Evolutionary conservation across 2,113 vertebrate species (phyloP).

Genomic region (Pseudopipra pipra): DNA sequence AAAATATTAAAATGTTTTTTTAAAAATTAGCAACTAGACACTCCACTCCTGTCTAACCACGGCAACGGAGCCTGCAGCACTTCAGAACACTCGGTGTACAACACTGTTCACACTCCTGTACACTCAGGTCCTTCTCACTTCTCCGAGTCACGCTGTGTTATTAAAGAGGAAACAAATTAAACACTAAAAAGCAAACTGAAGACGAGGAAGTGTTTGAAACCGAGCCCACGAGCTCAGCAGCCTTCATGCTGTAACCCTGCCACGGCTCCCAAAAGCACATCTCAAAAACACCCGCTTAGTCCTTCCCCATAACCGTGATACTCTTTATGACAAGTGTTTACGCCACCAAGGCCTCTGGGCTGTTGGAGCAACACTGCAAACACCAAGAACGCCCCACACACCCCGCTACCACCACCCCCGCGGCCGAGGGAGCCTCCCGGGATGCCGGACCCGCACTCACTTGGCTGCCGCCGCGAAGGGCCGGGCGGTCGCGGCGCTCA

Average conservation of each 20-base stretch:
- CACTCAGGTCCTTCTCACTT: accelerated
- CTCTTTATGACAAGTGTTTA: accelerated
- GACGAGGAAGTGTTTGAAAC: neutral
- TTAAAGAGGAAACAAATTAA: neutral
- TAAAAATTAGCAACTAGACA: neutral
- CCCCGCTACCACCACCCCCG: accelerated
- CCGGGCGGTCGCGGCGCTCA: neutral
- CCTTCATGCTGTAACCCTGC: neutral
- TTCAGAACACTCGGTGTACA: accelerated
- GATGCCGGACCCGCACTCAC: constrained; percentile 47
- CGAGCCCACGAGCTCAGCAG: accelerated
- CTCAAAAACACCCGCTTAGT: accelerated
- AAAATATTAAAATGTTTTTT: neutral
- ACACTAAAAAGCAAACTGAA: accelerated
- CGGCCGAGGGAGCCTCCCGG: neutral
- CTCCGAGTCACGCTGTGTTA: accelerated
- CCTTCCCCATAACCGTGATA: accelerated
- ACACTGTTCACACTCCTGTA: accelerated
- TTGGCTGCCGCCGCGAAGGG: constrained; percentile 48
- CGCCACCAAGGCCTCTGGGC: accelerated
- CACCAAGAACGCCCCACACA: accelerated
- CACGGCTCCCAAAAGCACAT: accelerated
- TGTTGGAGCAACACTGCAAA: accelerated
- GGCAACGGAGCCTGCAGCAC: accelerated
- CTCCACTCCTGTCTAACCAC: accelerated